These are phyloP conservation scores for Trinectes maculatus DNA, from an alignment of 2,113 vertebrate genomes.

Conservation along the genomic window DNA sequence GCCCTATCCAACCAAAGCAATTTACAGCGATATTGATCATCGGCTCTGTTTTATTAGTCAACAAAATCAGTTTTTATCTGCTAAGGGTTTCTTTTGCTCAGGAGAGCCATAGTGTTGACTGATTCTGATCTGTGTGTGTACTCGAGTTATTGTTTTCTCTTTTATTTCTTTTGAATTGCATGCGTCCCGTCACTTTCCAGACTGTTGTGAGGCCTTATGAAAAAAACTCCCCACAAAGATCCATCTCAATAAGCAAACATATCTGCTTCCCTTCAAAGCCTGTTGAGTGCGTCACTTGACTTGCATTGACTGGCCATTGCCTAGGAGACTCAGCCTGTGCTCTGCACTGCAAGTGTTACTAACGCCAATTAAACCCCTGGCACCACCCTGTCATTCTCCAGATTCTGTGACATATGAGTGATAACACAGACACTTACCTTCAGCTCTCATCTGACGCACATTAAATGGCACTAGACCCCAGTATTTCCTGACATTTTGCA, in stretches of 20 bases:
- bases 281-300: constrained; percentile 69
- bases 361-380: constrained; percentile 78
- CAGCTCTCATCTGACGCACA: constrained; percentile 85
- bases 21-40: constrained; percentile 69
- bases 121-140: constrained; percentile 55
- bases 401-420: constrained; percentile 82
- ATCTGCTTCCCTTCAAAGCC: constrained; percentile 71
- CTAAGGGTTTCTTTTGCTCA: constrained; percentile 33
- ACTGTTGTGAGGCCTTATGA: constrained; percentile 54
- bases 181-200: constrained; percentile 43
- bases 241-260: constrained; percentile 68
- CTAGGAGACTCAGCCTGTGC: constrained; percentile 59
- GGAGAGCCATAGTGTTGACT: constrained; percentile 45
- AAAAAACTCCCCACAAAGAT: constrained; percentile 34
- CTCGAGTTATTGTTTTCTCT: constrained; percentile 64
- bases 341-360: constrained; percentile 64
- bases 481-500: constrained; percentile 87
- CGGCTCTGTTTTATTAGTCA: constrained; percentile 63
- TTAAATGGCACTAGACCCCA: constrained; percentile 85
- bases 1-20: constrained; percentile 61
- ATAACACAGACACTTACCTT: constrained; percentile 88
- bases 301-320: constrained; percentile 68
- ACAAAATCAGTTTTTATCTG: constrained; percentile 61
- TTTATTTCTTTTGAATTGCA: constrained; percentile 55
- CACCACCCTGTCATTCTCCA: constrained; percentile 71